A percentile compares a stretch with the other conserved stretches of the same genome.
phyloP scores from a whole-genome alignment of 1,140 invertebrate genomes.

The Drosophila elegans region DNA sequence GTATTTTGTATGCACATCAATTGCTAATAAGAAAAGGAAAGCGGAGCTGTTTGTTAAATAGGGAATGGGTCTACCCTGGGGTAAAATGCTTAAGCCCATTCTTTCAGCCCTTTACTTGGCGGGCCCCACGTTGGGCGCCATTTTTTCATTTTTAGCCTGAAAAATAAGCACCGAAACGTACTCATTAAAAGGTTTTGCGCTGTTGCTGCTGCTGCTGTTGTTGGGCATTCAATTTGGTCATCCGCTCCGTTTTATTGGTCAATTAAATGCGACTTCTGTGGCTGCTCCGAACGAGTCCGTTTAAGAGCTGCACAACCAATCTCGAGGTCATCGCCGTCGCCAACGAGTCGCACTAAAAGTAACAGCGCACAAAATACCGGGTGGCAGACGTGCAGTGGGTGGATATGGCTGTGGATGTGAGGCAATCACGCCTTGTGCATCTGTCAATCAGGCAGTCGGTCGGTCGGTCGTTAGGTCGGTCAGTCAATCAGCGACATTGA shows the following conservation, averaged over 20 bases:
- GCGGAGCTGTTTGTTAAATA: no score
- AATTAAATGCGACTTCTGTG: constrained; percentile 45
- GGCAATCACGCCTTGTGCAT: constrained; percentile 26
- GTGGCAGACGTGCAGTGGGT: background rate
- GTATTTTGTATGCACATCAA: constrained; percentile 57
- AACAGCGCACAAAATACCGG: constrained; percentile 17
- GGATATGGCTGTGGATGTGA: background rate
- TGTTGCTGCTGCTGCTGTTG: background rate
- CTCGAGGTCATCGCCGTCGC: constrained; percentile 37
- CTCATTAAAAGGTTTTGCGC: constrained; percentile 28
- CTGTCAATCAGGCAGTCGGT: constrained; percentile 43
- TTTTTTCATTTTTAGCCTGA: constrained; percentile 3
- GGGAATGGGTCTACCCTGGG: background rate
- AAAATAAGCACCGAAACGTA: constrained; percentile 2
- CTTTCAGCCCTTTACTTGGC: background rate
- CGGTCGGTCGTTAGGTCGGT: constrained; percentile 27
- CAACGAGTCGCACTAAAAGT: constrained; percentile 42
- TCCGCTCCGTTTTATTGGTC: constrained; percentile 33
- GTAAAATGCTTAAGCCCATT: background rate
- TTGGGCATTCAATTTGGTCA: constrained; percentile 15
- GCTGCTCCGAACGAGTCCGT: constrained; percentile 15
- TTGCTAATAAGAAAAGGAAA: constrained; percentile 38
- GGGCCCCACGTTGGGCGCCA: constrained; percentile 8
- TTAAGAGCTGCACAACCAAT: constrained; percentile 46
- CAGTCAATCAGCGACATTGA: constrained; percentile 48